Evolutionary conservation across 2,888 invertebrate genomes (phyloP), one percentile per base, ranked within the genome.

Genomic region (Limnephilus lunatus): DNA sequence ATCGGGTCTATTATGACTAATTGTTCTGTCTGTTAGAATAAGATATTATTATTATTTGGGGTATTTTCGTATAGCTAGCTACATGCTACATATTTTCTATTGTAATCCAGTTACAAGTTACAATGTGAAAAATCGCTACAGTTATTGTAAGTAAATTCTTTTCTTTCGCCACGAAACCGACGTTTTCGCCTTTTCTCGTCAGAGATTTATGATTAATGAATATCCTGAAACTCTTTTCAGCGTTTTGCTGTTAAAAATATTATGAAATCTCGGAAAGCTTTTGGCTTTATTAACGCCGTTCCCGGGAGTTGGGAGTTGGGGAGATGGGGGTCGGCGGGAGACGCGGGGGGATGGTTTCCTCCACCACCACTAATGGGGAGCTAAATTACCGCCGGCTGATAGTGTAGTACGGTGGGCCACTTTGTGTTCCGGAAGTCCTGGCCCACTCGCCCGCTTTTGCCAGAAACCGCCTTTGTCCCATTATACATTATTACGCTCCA

Each of bases 391-490:
- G 48, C 44, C 86, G 86, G 86, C 86, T 44, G 86, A 86, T 86
- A 86, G 68, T 68, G 68, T 68, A 68, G 86, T 86, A 86, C 86
- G 86, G 86, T 30, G 86, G 44, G 86, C 86, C 86, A 86, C 86
- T 86, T 86, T 86, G 86, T 86, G 86, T 86, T 88, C 68, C 88
- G 88, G 88, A 88, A 68, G 88, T 68, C 86, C 86, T 48, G 48
- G 86, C 68, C 88, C 88, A 86, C 68, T 88, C 88, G 53, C 88
- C 68, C 88, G 32, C 39, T 53, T 32, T 32, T 30, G 53, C 88
- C 88, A 68, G 68, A 88, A 68, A 68, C 88, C 88, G 88, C 88
- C 88, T 88, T 68, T 88, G 88, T 88, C 88, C 88, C n/a, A 88
- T 88, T 88, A 88, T 88, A 68, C 68, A 68, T 68, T 68, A 68